Evolutionary conservation across 2,797 vertebrate genomes (phyloP).

Genomic region (Tapirus indicus): DNA sequence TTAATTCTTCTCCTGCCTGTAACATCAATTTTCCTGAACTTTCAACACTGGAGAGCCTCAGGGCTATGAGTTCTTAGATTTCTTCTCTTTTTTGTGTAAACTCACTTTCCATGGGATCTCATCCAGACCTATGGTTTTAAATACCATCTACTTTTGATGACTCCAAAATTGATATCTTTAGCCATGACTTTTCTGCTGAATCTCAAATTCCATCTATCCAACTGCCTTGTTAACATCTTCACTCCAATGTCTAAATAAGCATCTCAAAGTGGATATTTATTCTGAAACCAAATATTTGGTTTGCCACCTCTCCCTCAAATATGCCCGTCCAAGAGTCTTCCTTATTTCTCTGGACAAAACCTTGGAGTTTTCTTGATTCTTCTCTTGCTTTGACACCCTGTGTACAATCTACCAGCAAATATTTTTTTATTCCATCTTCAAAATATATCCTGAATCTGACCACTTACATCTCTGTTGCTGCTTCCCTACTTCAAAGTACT

Average conservation of each 20-base stretch:
- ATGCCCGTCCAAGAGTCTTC: background rate
- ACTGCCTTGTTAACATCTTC: background rate
- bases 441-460: background rate
- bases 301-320: background rate
- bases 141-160: background rate
- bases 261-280: background rate
- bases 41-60: background rate
- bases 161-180: background rate
- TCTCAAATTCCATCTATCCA: background rate
- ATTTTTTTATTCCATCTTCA: background rate
- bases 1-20: background rate
- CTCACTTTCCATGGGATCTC: background rate
- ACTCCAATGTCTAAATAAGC: background rate
- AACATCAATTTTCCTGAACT: background rate
- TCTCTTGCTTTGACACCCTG: background rate
- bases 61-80: background rate
- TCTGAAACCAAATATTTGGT: background rate
- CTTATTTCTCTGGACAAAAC: background rate
- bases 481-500: background rate
- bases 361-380: background rate
- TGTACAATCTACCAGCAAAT: background rate
- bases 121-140: background rate
- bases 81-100: background rate
- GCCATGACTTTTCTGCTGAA: background rate
- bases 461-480: background rate